These are phyloP conservation scores for Branchellion lobata DNA, from an alignment of 2,888 invertebrate genomes.

Conservation along the genomic window DNA sequence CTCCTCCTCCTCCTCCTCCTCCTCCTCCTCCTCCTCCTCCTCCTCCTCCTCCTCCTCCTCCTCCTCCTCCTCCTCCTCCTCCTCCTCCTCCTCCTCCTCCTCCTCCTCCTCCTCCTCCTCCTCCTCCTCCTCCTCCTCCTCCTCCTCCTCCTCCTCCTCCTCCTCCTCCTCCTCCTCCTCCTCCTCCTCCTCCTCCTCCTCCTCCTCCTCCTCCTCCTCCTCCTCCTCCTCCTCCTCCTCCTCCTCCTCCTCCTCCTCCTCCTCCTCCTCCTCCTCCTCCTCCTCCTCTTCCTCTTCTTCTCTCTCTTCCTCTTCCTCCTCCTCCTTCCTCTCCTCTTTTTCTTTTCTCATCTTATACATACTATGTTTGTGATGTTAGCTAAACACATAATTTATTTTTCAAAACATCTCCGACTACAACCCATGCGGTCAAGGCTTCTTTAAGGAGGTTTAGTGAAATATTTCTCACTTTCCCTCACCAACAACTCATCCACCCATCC, in stretches of 20 bases:
- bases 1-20: slow-evolving; percentile 18
- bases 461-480: too few relatives aligned
- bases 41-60: slow-evolving; percentile 31
- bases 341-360: background rate
- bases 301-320: slow-evolving; percentile 8
- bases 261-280: slow-evolving; percentile 33
- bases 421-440: background rate
- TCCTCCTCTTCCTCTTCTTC: slow-evolving; percentile 20
- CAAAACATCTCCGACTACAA: background rate
- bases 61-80: slow-evolving; percentile 42
- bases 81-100: slow-evolving; percentile 26
- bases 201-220: background rate
- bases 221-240: slow-evolving; percentile 31
- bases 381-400: background rate
- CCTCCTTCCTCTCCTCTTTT: background rate
- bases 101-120: background rate
- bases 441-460: background rate
- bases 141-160: slow-evolving; percentile 17
- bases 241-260: slow-evolving; percentile 32
- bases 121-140: slow-evolving; percentile 24
- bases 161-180: too few relatives aligned
- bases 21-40: slow-evolving; percentile 20
- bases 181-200: background rate
- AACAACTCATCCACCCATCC: too few relatives aligned
- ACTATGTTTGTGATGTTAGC: background rate